A percentile compares a stretch with the other conserved stretches of the same genome.
Evolutionary conservation across 1,140 invertebrate genomes (phyloP).

Genomic region (Aphis craccivora): DNA sequence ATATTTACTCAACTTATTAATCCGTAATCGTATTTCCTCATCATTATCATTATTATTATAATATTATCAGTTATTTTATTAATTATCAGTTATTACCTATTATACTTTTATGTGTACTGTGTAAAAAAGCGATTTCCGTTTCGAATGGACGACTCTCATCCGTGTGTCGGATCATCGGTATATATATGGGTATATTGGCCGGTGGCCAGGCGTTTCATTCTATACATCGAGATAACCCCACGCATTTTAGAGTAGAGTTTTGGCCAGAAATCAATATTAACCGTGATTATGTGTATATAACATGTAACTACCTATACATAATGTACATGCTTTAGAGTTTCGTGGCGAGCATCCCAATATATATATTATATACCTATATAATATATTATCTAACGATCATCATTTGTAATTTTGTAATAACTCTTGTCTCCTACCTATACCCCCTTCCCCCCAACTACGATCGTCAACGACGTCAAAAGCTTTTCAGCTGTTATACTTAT

Average conservation of each 20-base stretch:
- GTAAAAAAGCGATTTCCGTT: too few species aligned
- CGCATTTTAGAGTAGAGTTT: neutral
- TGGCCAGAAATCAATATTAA: slow-evolving; percentile 1
- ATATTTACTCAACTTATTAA: too few species aligned
- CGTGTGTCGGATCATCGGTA: neutral
- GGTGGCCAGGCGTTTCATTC: neutral
- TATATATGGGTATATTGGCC: neutral
- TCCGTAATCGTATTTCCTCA: too few species aligned
- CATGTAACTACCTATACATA: too few species aligned
- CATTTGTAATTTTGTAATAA: neutral
- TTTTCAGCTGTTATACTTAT: neutral
- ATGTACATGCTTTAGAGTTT: neutral
- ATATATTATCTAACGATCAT: neutral
- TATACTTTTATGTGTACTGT: too few species aligned
- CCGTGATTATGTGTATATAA: neutral
- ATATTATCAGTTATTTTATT: too few species aligned
- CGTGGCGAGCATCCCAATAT: neutral
- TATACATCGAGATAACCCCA: neutral
- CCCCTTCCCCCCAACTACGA: neutral
- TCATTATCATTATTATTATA: too few species aligned
- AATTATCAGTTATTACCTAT: too few species aligned
- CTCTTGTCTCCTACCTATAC: neutral
- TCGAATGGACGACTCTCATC: neutral
- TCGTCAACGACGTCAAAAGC: neutral
- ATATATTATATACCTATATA: neutral